Percentiles rank a stretch among this genome's conserved stretches.
These are phyloP conservation scores for Ornithorhynchus anatinus DNA, from an alignment of 2,113 vertebrate genomes.

Conservation along the genomic window DNA sequence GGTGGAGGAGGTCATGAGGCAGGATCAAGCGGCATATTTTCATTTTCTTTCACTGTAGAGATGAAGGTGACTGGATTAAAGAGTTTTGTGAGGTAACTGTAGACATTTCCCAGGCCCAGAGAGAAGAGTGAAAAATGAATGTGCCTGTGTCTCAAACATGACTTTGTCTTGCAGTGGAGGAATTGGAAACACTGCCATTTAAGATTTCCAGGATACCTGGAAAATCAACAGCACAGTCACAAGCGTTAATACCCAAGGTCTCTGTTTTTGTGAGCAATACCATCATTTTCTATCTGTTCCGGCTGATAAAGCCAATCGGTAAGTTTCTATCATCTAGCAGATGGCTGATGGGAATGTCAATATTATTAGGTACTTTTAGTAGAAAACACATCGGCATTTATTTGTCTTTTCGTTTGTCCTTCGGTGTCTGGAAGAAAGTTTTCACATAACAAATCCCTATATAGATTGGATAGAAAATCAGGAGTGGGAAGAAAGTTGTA, in stretches of 20 bases:
- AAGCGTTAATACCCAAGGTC: slow-evolving; percentile 69
- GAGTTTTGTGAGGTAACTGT: slow-evolving; percentile 45
- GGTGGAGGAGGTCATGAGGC: slow-evolving; percentile 23
- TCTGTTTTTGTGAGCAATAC: slow-evolving; percentile 72
- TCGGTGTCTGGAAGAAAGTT: slow-evolving; percentile 1
- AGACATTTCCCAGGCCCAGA: slow-evolving; percentile 33
- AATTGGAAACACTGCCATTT: slow-evolving; percentile 59
- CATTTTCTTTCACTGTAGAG: slow-evolving; percentile 22
- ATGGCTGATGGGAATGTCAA: slow-evolving; percentile 76
- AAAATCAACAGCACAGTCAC: slow-evolving; percentile 73
- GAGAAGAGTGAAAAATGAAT: slow-evolving; percentile 54
- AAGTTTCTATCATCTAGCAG: slow-evolving; percentile 70
- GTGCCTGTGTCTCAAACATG: slow-evolving; percentile 23
- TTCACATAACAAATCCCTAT: slow-evolving; percentile 17
- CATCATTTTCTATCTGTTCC: slow-evolving; percentile 81
- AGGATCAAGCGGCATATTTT: slow-evolving; percentile 29
- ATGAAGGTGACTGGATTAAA: slow-evolving; percentile 31
- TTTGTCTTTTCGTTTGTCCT: slow-evolving; percentile 26
- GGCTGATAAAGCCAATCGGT: slow-evolving; percentile 72
- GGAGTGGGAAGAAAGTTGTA: background rate
- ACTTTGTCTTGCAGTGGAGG: slow-evolving; percentile 38
- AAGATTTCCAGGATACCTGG: slow-evolving; percentile 79
- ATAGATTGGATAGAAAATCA: slow-evolving; percentile 1
- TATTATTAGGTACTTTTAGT: slow-evolving; percentile 67
- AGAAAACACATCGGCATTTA: slow-evolving; percentile 57